A percentile compares a stretch with the other conserved stretches of the same genome.
These are phyloP conservation scores for Nycticorax nycticorax DNA, from an alignment of 2,113 vertebrate genomes.

Conservation along the genomic window DNA sequence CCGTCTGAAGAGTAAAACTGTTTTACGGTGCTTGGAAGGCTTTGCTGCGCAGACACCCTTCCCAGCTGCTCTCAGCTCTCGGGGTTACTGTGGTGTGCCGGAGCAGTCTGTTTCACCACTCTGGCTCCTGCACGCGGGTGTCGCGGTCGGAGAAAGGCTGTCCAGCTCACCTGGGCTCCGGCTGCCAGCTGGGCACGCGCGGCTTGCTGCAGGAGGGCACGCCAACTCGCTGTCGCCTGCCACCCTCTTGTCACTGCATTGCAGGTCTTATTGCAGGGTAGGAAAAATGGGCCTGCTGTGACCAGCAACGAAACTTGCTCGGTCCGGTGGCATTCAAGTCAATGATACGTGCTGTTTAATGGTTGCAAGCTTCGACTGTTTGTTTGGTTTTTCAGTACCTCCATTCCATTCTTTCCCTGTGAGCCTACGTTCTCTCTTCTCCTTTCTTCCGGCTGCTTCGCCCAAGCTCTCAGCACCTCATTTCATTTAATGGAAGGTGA, in stretches of 20 bases:
- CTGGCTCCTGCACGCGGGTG: fast-evolving
- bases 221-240: neutral
- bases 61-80: neutral
- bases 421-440: neutral
- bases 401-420: neutral
- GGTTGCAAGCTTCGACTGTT: neutral
- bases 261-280: neutral
- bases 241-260: neutral
- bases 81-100: neutral
- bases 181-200: fast-evolving
- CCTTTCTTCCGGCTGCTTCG: neutral
- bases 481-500: neutral
- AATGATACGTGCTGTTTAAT: neutral
- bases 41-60: neutral
- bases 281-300: neutral
- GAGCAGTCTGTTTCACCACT: neutral
- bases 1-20: neutral
- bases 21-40: neutral
- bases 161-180: neutral
- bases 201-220: neutral
- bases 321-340: neutral
- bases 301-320: neutral
- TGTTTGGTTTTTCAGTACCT: neutral
- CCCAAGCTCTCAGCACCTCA: neutral
- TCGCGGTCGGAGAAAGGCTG: neutral